Conservation (phyloP, 1,140 invertebrate species). For the Temnothorax longispinosus region DNA sequence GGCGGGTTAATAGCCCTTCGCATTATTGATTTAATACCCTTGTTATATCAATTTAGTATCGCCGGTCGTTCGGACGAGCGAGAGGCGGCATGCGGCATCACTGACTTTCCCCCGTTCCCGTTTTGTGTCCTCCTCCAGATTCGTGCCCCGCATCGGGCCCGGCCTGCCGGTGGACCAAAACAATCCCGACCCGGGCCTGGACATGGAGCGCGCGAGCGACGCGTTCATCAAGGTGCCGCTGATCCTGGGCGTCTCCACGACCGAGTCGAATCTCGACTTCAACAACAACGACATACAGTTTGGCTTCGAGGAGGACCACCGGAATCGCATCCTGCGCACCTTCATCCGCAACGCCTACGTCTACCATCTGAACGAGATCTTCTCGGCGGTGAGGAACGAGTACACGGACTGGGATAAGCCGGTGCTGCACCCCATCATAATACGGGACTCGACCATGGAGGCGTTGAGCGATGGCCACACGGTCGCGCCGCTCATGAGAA, state of each 20-base stretch:
- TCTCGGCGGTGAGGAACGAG: constrained; percentile 95
- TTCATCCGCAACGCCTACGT: constrained; percentile 95
- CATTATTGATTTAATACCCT: constrained; percentile 24
- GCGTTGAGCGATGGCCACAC: constrained; percentile 94
- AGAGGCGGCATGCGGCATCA: no score
- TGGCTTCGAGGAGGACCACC: constrained; percentile 92
- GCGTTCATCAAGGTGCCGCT: constrained; percentile 90
- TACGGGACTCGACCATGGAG: constrained; percentile 94
- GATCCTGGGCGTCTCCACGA: constrained; percentile 90
- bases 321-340: constrained; percentile 91
- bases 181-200: constrained; percentile 87
- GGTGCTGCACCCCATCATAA: constrained; percentile 93
- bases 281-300: constrained; percentile 91
- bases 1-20: constrained; percentile 22
- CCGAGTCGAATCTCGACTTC: constrained; percentile 92
- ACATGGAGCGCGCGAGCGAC: constrained; percentile 90
- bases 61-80: background rate
- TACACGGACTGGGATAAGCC: constrained; percentile 97
- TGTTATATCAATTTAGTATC: constrained; percentile 22
- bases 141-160: constrained; percentile 88
- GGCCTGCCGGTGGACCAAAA: constrained; percentile 88
- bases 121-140: constrained; percentile 72
- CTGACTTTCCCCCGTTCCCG: background rate
- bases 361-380: constrained; percentile 96
- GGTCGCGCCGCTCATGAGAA: constrained; percentile 90